phyloP scores from a whole-genome alignment of 2,888 invertebrate species.

The Phyllotreta striolata region DNA sequence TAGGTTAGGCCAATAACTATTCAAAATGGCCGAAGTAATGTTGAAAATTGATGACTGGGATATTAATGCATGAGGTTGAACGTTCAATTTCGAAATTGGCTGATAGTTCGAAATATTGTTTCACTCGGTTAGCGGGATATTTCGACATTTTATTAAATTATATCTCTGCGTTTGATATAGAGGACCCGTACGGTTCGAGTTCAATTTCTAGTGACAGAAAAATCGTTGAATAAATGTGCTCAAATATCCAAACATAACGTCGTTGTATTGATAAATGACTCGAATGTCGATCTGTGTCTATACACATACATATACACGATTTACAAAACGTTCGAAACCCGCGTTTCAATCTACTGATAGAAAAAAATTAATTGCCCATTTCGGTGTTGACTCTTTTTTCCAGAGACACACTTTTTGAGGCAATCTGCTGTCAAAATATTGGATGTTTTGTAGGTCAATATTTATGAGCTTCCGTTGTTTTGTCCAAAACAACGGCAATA shows the following conservation, averaged over 20 bases:
- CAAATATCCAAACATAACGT: slow-evolving; percentile 41
- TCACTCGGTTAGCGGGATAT: slow-evolving; percentile 52
- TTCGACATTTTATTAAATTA: slow-evolving; percentile 54
- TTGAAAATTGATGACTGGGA: slow-evolving; percentile 47
- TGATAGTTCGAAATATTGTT: slow-evolving; percentile 53
- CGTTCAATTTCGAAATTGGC: slow-evolving; percentile 52
- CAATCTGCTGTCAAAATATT: slow-evolving; percentile 21
- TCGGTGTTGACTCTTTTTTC: slow-evolving; percentile 22
- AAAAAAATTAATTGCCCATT: slow-evolving; percentile 40
- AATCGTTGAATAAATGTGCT: slow-evolving; percentile 44
- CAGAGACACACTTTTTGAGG: slow-evolving; percentile 17
- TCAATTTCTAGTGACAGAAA: slow-evolving; percentile 46
- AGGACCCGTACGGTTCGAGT: slow-evolving; percentile 33
- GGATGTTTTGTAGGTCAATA: slow-evolving; percentile 25
- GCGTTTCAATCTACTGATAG: slow-evolving; percentile 41
- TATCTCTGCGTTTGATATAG: slow-evolving; percentile 41
- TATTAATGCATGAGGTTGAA: slow-evolving; percentile 49
- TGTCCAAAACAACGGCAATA: slow-evolving; percentile 10
- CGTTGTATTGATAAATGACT: slow-evolving; percentile 45
- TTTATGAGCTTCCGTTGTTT: slow-evolving; percentile 13
- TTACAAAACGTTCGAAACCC: slow-evolving; percentile 41
- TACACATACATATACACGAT: slow-evolving; percentile 28
- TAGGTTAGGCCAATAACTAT: slow-evolving; percentile 25
- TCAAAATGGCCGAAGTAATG: slow-evolving; percentile 40
- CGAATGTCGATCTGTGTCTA: slow-evolving; percentile 34